These are phyloP conservation scores for Drepana arcuata DNA, from an alignment of 1,140 invertebrate species.

Conservation along the genomic window DNA sequence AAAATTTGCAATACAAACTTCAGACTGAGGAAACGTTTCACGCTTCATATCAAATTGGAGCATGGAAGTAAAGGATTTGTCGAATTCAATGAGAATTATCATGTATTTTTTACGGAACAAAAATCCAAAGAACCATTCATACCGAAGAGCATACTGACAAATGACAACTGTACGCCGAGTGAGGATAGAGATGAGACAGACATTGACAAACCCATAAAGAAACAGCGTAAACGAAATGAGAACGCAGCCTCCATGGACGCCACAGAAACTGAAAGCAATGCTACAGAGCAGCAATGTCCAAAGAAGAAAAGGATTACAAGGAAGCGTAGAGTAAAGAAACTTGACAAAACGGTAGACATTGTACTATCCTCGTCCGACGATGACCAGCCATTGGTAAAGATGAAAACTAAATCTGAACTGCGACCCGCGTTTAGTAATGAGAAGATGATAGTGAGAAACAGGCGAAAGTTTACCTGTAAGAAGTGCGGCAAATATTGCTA, in stretches of 20 bases:
- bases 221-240: too few relatives aligned
- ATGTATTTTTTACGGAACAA: conserved; percentile 45
- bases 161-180: too few relatives aligned
- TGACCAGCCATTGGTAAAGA: conserved; percentile 8
- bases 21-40: conserved; percentile 41
- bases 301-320: conserved; percentile 2
- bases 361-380: conserved; percentile 2
- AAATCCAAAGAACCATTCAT: conserved; percentile 32
- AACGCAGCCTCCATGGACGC: conserved; percentile 13
- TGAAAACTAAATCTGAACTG: conserved; percentile 1
- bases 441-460: conserved; percentile 5
- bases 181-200: background rate
- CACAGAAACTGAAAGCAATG: conserved; percentile 27
- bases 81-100: conserved; percentile 50
- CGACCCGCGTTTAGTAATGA: conserved; percentile 10
- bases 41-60: conserved; percentile 44
- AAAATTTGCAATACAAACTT: conserved; percentile 46
- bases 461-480: conserved; percentile 31
- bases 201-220: too few relatives aligned
- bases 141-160: conserved; percentile 17
- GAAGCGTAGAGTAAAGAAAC: background rate
- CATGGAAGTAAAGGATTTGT: conserved; percentile 49
- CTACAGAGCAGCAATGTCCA: conserved; percentile 6
- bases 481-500: conserved; percentile 51
- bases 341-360: background rate